phyloP scores from a whole-genome alignment of 2,888 invertebrate genomes.

The Lasiommata megera region DNA sequence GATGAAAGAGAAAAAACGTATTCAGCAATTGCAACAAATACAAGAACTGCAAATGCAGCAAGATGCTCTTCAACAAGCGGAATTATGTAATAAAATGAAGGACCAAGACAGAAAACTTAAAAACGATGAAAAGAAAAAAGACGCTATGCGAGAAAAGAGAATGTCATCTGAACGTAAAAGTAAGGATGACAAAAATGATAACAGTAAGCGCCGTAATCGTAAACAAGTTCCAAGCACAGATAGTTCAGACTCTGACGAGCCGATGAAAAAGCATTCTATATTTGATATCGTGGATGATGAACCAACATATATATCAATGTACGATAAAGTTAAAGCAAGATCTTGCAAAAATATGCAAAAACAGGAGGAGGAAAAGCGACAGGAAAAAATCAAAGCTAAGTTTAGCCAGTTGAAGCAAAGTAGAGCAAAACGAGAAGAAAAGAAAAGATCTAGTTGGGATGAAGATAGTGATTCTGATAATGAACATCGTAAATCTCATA shows the following conservation, averaged over 20 bases:
- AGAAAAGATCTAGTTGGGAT: conserved; percentile 94
- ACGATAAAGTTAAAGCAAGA: conserved; percentile 97
- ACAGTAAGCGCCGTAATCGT: conserved; percentile 65
- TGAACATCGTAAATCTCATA: conserved; percentile 62
- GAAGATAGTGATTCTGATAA: conserved; percentile 89
- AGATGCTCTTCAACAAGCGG: conserved; percentile 66
- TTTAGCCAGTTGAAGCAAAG: conserved; percentile 94
- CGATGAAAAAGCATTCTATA: conserved; percentile 92
- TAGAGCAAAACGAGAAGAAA: conserved; percentile 92
- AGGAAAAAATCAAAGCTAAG: conserved; percentile 93
- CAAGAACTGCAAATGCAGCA: conserved; percentile 76
- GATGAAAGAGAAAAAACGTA: conserved; percentile 79
- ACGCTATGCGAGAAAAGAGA: conserved; percentile 69
- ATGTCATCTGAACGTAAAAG: conserved; percentile 77
- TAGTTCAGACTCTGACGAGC: conserved; percentile 89
- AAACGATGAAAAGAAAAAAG: conserved; percentile 72
- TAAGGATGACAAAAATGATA: conserved; percentile 70
- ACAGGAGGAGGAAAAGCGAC: conserved; percentile 92
- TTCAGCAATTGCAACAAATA: conserved; percentile 75
- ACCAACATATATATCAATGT: conserved; percentile 97
- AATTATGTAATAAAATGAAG: conserved; percentile 60
- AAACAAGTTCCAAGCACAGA: conserved; percentile 82
- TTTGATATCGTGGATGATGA: conserved; percentile 95
- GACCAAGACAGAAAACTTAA: conserved; percentile 64
- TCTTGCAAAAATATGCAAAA: conserved; percentile 97